These are phyloP conservation scores for Centruroides sculpturatus DNA, from an alignment of 1,140 invertebrate species.

Conservation along the genomic window DNA sequence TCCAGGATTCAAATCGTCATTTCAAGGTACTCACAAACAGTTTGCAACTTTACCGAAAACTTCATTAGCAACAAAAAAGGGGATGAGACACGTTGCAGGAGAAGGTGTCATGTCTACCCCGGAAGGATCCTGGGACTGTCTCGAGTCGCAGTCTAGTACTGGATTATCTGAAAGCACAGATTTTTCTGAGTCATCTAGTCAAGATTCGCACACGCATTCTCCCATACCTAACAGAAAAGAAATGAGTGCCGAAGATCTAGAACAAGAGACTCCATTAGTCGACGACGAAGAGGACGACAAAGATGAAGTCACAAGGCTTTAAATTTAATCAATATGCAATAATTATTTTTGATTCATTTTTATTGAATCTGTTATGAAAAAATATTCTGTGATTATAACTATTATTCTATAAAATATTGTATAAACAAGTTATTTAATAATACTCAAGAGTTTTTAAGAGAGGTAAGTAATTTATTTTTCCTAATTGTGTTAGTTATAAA, in stretches of 20 bases:
- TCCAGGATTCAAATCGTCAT: constrained; percentile 4
- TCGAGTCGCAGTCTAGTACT: constrained; percentile 12
- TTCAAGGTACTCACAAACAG: constrained; percentile 8
- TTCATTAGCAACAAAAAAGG: background rate
- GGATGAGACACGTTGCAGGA: background rate
- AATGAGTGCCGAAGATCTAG: constrained; percentile 3
- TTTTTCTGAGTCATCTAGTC: constrained; percentile 14
- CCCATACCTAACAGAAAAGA: constrained; percentile 1
- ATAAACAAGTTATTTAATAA: no score
- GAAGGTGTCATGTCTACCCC: constrained; percentile 1
- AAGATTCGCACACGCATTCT: constrained; percentile 4
- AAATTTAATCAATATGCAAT: background rate
- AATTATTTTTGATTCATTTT: no score
- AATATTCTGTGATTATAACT: no score
- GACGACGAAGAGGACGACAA: constrained; percentile 12
- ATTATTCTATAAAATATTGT: no score
- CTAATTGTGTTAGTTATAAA: no score
- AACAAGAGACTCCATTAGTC: constrained; percentile 4
- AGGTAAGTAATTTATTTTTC: no score
- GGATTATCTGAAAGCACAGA: constrained; percentile 13
- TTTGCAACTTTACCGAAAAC: constrained; percentile 15
- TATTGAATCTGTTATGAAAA: no score
- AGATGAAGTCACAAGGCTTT: constrained; percentile 13
- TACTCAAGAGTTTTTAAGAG: no score
- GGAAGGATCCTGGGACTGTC: constrained; percentile 14